Conservation (phyloP, 2,888 invertebrate species). For the Caenorhabditis becei region DNA sequence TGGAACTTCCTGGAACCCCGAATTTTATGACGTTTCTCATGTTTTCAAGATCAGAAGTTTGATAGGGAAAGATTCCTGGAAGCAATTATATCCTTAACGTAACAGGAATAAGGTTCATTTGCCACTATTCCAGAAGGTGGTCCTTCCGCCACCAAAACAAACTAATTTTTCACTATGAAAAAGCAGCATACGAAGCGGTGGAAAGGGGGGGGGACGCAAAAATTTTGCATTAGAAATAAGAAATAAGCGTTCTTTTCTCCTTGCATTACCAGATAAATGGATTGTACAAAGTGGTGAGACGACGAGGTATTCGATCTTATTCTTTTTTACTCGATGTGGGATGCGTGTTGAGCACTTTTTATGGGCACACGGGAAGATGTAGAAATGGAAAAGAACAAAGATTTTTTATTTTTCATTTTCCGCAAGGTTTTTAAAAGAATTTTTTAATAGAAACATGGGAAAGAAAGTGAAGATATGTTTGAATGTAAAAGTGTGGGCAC, state of each 20-base stretch:
- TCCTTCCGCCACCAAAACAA: slow-evolving; percentile 25
- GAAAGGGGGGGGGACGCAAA: neutral
- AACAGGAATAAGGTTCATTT: slow-evolving; percentile 6
- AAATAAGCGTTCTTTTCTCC: slow-evolving; percentile 49
- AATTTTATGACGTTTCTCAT: too few species aligned
- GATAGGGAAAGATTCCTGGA: too few species aligned
- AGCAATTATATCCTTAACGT: neutral
- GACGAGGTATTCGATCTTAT: slow-evolving; percentile 29
- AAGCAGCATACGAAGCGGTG: slow-evolving; percentile 19
- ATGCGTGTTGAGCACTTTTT: neutral
- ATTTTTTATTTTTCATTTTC: neutral
- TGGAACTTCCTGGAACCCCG: too few species aligned
- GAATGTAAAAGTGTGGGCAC: slow-evolving; percentile 34
- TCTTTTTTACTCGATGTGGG: neutral
- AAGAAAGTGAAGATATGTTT: slow-evolving; percentile 28
- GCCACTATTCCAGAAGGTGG: neutral
- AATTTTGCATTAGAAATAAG: slow-evolving; percentile 55
- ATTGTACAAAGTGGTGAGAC: slow-evolving; percentile 51
- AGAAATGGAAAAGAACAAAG: slow-evolving; percentile 3
- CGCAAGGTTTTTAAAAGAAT: slow-evolving; percentile 9
- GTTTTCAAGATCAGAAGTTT: too few species aligned
- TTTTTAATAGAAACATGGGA: slow-evolving; percentile 51
- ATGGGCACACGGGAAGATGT: neutral
- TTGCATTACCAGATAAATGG: slow-evolving; percentile 38
- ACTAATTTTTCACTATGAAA: slow-evolving; percentile 53